Base-by-base conservation (phyloP, 2,113 vertebrate genomes). In the Oncorhynchus kisutch region DNA sequence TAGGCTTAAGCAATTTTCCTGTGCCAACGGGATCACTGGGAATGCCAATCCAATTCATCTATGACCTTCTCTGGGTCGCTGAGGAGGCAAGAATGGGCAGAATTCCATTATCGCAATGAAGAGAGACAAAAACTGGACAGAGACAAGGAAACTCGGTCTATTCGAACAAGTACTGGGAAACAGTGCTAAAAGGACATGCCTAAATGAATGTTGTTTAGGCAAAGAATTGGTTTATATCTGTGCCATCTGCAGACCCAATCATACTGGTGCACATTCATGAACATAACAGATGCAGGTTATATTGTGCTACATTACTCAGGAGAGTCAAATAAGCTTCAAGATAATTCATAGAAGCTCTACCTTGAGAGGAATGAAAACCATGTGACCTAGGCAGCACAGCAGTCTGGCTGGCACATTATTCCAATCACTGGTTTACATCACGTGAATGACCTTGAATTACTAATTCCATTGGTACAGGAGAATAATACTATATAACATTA, bases 11-110 rank as follows among this genome's bases (percentile, higher is more conserved):
- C 73, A 85, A 78, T 69, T 70, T 80, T 70, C 81, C 71, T 67
- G 77, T 82, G 70, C 48, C 80, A 70, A 77, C 78, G 49, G 74
- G 77, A 85, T 88, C 81, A 80, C 70, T 29, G 45, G 70, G 81
- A 85, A 76, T 82, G 70, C 81, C 84, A 76, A 84, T 51, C 66
- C 82, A 90, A 88, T 89, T 89, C 88, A 87, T 87, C 84, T 73
- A 1, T 0, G 81, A 83, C 87, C 81, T 84, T 78, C 72, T 34
- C 67, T 14, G 22, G 14, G 81, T 84, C 84, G 83, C 84, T n/a
- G 69, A 48, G 48, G 73, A 74, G 57, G 76, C 59, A 13, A 29
- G 81, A 80, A 85, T 39, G 72, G 70, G n/a, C 67, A 73, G 74
- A 88, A 88, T 81, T 60, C 80, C 39, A 81, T 85, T 54, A 64